phyloP scores from a whole-genome alignment of 2,113 vertebrate species.

The Leptobrachium leishanense region DNA sequence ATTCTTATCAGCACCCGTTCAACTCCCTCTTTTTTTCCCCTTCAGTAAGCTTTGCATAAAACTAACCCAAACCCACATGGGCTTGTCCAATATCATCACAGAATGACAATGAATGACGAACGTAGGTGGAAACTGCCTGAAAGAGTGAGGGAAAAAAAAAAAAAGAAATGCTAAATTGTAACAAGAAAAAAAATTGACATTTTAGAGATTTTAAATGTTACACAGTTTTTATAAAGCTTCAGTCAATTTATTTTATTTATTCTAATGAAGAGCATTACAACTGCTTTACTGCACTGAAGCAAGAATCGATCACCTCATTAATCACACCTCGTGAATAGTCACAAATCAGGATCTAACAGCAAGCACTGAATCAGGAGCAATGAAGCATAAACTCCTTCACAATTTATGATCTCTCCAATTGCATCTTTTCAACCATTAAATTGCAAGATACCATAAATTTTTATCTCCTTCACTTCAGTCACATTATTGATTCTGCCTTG shows the following conservation, averaged over 20 bases:
- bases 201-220: conserved; percentile 99
- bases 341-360: conserved; percentile 99
- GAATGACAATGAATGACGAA: conserved; percentile 89
- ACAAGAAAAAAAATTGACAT: conserved; percentile 88
- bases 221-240: conserved; percentile 99
- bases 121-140: conserved; percentile 88
- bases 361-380: conserved; percentile 99
- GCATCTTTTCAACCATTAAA: conserved; percentile 99
- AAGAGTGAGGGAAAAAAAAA: conserved; percentile 41
- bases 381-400: conserved; percentile 99
- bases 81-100: conserved; percentile 79
- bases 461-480: conserved; percentile 99
- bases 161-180: conserved; percentile 85
- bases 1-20: conserved; percentile 62
- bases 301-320: conserved; percentile 99
- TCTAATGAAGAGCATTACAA: conserved; percentile 99
- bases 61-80: conserved; percentile 81
- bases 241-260: conserved; percentile 99
- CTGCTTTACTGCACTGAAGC: conserved; percentile 92
- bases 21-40: conserved; percentile 59
- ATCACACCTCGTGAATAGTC: conserved; percentile 99
- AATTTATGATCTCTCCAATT: conserved; percentile 99
- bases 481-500: conserved; percentile 98
- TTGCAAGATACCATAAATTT: conserved; percentile 99
- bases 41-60: conserved; percentile 78